A percentile compares a stretch with the other conserved stretches of the same genome.
Evolutionary conservation across 2,888 invertebrate species (phyloP).

Genomic region (Campoletis raptor): DNA sequence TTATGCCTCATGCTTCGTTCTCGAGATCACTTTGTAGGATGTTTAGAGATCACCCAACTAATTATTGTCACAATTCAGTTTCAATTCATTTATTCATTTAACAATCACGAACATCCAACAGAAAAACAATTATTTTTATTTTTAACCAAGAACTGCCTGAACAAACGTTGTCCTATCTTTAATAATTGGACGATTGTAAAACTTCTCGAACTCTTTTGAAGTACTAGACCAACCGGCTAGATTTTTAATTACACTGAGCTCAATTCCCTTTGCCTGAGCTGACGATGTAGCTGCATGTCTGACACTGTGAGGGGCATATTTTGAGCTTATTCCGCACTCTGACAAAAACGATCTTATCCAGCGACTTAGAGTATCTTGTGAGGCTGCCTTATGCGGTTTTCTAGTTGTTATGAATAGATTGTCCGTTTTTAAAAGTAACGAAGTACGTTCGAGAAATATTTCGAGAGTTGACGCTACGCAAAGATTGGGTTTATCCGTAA

Average conservation of each 20-base stretch:
- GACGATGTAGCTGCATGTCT: constrained; percentile 58
- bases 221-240: constrained; percentile 55
- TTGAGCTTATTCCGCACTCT: constrained; percentile 18
- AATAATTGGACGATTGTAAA: constrained; percentile 56
- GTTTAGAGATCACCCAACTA: too few species aligned
- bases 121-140: too few species aligned
- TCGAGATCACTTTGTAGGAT: too few species aligned
- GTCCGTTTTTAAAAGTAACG: constrained; percentile 4
- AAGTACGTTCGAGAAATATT: constrained; percentile 27
- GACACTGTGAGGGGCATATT: constrained; percentile 49
- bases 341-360: constrained; percentile 41
- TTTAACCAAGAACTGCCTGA: not conserved
- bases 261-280: constrained; percentile 51
- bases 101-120: too few species aligned
- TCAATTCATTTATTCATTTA: too few species aligned
- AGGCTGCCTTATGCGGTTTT: constrained; percentile 21
- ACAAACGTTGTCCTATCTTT: constrained; percentile 16
- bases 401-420: constrained; percentile 37
- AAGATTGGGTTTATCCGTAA: constrained; percentile 42
- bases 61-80: too few species aligned
- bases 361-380: constrained; percentile 29
- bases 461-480: constrained; percentile 37
- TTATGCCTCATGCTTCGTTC: too few species aligned
- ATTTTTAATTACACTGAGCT: constrained; percentile 55
- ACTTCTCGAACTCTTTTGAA: constrained; percentile 43